Percentiles rank a stretch among this genome's conserved stretches.
phyloP scores from a whole-genome alignment of 2,113 vertebrate genomes.

The Alligator mississippiensis region DNA sequence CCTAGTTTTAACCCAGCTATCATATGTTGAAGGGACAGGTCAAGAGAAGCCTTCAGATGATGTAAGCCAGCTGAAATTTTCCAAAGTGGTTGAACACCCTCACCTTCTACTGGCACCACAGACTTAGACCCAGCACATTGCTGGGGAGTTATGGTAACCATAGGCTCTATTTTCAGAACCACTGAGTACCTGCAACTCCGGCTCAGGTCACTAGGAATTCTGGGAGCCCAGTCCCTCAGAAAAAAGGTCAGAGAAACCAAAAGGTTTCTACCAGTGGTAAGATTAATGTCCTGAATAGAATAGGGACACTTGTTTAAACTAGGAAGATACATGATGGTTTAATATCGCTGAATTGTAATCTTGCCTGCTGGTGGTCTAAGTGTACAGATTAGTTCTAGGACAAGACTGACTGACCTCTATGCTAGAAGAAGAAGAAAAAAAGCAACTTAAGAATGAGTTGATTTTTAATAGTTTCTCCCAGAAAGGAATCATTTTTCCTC shows the following conservation, averaged over 20 bases:
- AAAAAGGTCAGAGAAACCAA: neutral
- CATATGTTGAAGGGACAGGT: neutral
- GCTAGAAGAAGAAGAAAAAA: too few relatives aligned
- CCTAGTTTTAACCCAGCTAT: neutral
- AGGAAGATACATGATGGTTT: neutral
- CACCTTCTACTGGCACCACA: neutral
- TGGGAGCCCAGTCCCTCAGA: neutral
- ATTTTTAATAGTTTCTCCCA: neutral
- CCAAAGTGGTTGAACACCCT: neutral
- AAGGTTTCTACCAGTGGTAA: neutral
- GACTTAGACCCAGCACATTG: neutral
- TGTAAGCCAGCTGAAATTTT: neutral
- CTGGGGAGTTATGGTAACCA: neutral
- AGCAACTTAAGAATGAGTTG: neutral
- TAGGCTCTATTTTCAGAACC: neutral
- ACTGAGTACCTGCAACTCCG: neutral
- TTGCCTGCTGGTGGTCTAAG: neutral
- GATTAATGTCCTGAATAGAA: neutral
- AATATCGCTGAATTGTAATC: neutral
- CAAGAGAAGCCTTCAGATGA: too few relatives aligned
- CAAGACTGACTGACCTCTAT: neutral
- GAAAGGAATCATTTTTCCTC: neutral
- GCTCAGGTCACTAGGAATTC: neutral
- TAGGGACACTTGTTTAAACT: neutral
- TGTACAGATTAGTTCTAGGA: neutral